Evolutionary conservation across 37 sponge, comb jelly and placozoan species (phyloP), one percentile per base, ranked within the genome.

Genomic region (Lycopodina hypogea): DNA sequence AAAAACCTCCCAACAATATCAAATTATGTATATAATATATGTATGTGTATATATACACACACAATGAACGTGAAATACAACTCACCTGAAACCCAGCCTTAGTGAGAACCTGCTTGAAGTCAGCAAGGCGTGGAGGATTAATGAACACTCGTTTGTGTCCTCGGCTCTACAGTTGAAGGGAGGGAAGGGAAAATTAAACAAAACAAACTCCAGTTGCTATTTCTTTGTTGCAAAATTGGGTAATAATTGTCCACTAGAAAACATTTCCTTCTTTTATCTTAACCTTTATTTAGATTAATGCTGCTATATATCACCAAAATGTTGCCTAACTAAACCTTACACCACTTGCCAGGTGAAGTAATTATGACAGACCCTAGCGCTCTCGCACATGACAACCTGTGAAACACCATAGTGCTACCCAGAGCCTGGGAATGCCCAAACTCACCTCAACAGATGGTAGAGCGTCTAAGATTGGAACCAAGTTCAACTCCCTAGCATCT

Each of bases 81-180:
- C 45, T 38, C 65, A 91, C 95, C 97, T 90, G 89, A 40, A 94
- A 67, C 8, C 98, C 98, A 18, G 90, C 93, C 63, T 92, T 97
- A 22, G 81, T 99, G 30, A 99, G 84, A 41, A 87, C 81, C 42
- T 96, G 97, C 57, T 96, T 96, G 75, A 99, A 96, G 78, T 99
- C 96, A 17, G 99, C 84, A 1, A 99, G 91, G n/a, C 99, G 80
- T 40, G 99, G 99, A 37, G 99, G 97, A 78, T 96, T 99, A 64
- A 99, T 81, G 77, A 99, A 99, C 33, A 96, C 95, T 30, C 78
- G 86, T 21, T 39, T 37, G 63, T 99, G 99, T 34, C 80, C 83
- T 56, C 60, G 70, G 37, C 82, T 80, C 94, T 96, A 48, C 33
- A 65, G 30, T 22, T 29, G 24, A 28, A 52, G 34, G 71, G 41